Evolutionary conservation across 2,888 invertebrate species (phyloP).

Genomic region (Ditylenchus weischeri): DNA sequence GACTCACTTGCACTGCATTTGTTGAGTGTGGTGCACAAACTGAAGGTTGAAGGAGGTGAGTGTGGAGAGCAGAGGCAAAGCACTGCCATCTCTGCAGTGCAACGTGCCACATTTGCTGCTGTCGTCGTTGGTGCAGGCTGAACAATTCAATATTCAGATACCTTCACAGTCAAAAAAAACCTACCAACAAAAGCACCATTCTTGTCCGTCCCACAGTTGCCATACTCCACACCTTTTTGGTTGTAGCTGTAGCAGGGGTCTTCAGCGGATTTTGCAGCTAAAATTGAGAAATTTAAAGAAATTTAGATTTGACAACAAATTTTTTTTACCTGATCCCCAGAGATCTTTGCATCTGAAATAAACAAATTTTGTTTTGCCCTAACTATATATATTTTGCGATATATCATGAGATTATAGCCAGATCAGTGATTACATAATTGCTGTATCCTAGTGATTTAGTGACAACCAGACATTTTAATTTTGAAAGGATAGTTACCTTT

Average conservation of each 20-base stretch:
- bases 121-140: constrained; percentile 40
- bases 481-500: no score
- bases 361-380: no score
- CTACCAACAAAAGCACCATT: constrained; percentile 31
- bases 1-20: constrained; percentile 65
- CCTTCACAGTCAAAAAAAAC: neutral
- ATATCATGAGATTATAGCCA: no score
- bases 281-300: constrained; percentile 9
- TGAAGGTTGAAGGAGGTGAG: constrained; percentile 80
- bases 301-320: neutral
- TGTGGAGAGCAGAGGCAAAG: constrained; percentile 71
- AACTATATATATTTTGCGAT: no score
- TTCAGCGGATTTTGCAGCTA: constrained; percentile 75
- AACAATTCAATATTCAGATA: neutral
- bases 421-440: no score
- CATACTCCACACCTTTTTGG: constrained; percentile 87
- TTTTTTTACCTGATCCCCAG: constrained; percentile 72
- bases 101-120: constrained; percentile 89
- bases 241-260: constrained; percentile 88
- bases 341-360: constrained; percentile 72
- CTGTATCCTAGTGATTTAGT: no score
- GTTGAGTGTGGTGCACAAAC: constrained; percentile 80
- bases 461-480: no score
- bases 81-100: constrained; percentile 84
- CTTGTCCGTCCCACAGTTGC: constrained; percentile 76